Evolutionary conservation across 2,797 vertebrate genomes (phyloP).

Genomic region (Caiman crocodilus): DNA sequence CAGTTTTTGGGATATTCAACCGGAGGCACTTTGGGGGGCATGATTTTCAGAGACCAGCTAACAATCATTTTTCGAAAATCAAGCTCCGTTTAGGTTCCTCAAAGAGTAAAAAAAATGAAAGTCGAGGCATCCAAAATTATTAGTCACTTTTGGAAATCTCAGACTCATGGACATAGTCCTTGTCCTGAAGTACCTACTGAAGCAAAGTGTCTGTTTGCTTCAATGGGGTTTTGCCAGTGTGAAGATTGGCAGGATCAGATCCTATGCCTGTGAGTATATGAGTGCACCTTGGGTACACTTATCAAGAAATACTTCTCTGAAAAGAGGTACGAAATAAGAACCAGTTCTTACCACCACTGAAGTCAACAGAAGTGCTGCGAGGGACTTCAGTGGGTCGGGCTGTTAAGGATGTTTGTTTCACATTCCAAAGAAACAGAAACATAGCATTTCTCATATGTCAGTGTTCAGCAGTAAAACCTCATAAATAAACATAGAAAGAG

Average conservation of each 20-base stretch:
- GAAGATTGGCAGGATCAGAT: slow-evolving; percentile 16
- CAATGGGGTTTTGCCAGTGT: neutral
- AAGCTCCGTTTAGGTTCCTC: neutral
- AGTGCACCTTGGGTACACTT: neutral
- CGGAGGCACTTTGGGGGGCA: neutral
- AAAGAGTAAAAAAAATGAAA: neutral
- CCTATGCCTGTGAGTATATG: neutral
- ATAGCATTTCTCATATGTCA: slow-evolving; percentile 76
- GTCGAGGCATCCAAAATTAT: slow-evolving; percentile 37
- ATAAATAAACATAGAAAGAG: slow-evolving; percentile 83
- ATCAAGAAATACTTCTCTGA: slow-evolving; percentile 22
- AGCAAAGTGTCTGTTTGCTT: neutral
- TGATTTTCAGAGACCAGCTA: slow-evolving; percentile 29
- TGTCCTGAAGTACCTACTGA: slow-evolving; percentile 4
- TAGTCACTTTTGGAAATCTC: slow-evolving; percentile 16
- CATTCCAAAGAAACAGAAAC: slow-evolving; percentile 76
- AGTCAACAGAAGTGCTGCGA: neutral
- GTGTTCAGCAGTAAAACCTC: slow-evolving; percentile 73
- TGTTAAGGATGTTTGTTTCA: slow-evolving; percentile 48
- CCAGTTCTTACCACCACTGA: neutral
- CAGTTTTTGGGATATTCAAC: neutral
- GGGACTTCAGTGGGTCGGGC: neutral
- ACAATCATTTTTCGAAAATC: slow-evolving; percentile 15
- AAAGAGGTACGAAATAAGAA: slow-evolving; percentile 13
- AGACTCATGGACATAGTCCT: neutral